These are phyloP conservation scores for Pristionchus pacificus DNA, from an alignment of 1,140 invertebrate genomes.

Conservation along the genomic window DNA sequence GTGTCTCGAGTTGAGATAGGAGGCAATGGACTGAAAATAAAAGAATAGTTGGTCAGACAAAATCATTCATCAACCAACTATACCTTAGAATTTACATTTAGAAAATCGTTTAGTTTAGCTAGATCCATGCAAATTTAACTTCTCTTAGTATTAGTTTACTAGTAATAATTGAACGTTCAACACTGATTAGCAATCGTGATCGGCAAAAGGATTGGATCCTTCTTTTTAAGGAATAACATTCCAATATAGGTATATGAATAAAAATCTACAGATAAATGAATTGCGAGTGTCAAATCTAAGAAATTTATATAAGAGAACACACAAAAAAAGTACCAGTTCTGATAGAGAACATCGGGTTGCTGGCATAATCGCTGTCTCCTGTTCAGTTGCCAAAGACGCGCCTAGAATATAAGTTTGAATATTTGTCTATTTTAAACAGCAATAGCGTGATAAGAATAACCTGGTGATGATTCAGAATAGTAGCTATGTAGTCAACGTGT, in stretches of 20 bases:
- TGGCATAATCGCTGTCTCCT: constrained; percentile 33
- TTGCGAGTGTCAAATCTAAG: too few relatives aligned
- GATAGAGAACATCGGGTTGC: constrained; percentile 37
- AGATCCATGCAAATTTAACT: too few relatives aligned
- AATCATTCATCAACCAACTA: constrained; percentile 14
- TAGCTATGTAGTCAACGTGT: constrained; percentile 38
- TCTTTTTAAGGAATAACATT: too few relatives aligned
- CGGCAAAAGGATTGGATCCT: too few relatives aligned
- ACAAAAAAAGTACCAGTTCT: background rate
- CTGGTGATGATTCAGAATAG: constrained; percentile 37
- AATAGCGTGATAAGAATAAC: constrained; percentile 11
- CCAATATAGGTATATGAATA: too few relatives aligned
- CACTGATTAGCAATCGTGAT: too few relatives aligned
- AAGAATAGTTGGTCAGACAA: constrained; percentile 36
- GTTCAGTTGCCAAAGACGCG: constrained; percentile 34
- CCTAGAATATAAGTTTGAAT: constrained; percentile 12
- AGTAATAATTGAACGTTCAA: too few relatives aligned
- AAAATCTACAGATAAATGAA: too few relatives aligned
- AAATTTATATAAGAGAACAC: too few relatives aligned
- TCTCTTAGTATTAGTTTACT: too few relatives aligned
- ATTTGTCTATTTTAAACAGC: background rate
- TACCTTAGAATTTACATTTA: constrained; percentile 4
- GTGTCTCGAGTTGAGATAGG: constrained; percentile 68
- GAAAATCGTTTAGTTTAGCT: constrained; percentile 6
- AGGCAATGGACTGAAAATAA: constrained; percentile 40